Conservation (phyloP, 1,140 invertebrate species). For the Drosophila teissieri region DNA sequence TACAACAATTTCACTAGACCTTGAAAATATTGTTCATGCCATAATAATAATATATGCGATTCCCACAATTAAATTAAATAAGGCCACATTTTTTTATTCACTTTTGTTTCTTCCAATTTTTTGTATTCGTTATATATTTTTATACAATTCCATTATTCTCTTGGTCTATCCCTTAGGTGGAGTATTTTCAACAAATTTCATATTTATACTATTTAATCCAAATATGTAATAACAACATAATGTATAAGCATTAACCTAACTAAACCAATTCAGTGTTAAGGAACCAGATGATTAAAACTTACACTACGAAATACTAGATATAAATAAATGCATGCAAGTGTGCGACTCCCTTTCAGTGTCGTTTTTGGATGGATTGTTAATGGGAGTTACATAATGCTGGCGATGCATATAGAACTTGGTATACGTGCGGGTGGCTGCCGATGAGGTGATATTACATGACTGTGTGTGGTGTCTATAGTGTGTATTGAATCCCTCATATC, state of each 20-base stretch:
- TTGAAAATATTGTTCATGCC: no score
- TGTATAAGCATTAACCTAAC: slow-evolving; percentile 29
- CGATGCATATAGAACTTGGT: slow-evolving; percentile 23
- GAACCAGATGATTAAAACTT: slow-evolving; percentile 61
- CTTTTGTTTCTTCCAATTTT: slow-evolving; percentile 10
- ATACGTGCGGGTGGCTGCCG: slow-evolving; percentile 20
- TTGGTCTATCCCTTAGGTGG: slow-evolving; percentile 11
- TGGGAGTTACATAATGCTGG: slow-evolving; percentile 48
- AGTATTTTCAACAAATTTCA: slow-evolving; percentile 43
- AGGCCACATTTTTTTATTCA: slow-evolving; percentile 4
- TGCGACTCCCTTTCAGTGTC: slow-evolving; percentile 28
- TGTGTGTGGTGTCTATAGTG: background rate
- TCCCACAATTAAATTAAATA: background rate
- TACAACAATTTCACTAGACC: no score
- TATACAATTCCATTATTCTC: slow-evolving; percentile 30
- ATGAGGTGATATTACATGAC: slow-evolving; percentile 8
- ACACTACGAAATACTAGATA: slow-evolving; percentile 53
- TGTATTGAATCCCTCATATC: slow-evolving; percentile 42
- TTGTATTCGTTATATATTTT: slow-evolving; percentile 1
- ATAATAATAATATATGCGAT: no score
- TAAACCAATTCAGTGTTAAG: slow-evolving; percentile 54
- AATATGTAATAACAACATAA: slow-evolving; percentile 32
- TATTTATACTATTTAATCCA: slow-evolving; percentile 35
- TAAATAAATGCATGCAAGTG: slow-evolving; percentile 61
- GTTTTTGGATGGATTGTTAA: slow-evolving; percentile 22